These are phyloP conservation scores for Ips typographus DNA, from an alignment of 1,140 invertebrate genomes.

Conservation along the genomic window DNA sequence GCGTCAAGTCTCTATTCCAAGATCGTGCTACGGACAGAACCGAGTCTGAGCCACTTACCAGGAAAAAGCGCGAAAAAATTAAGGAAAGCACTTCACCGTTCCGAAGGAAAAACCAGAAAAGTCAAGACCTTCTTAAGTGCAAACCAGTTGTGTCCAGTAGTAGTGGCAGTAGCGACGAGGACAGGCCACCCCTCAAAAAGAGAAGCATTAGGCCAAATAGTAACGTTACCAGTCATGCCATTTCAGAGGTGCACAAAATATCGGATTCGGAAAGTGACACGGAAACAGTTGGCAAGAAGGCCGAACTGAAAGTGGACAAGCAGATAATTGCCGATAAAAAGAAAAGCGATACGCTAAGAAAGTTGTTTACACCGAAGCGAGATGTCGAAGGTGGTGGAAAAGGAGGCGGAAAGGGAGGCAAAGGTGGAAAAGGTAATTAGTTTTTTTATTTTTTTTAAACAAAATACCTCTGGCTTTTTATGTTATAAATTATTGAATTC, in stretches of 20 bases:
- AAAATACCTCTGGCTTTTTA: too few relatives aligned
- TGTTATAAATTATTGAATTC: too few relatives aligned
- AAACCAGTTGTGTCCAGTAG: conserved; percentile 42
- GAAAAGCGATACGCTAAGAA: conserved; percentile 68
- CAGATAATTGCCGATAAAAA: conserved; percentile 67
- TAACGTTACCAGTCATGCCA: conserved; percentile 3
- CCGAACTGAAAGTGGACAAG: conserved; percentile 54
- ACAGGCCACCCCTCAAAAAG: conserved; percentile 36
- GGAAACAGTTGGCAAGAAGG: conserved; percentile 18
- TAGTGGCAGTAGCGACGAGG: conserved; percentile 53
- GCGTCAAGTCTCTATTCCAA: conserved; percentile 39
- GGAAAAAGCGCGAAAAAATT: conserved; percentile 35
- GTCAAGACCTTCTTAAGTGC: conserved; percentile 39
- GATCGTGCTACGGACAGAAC: conserved; percentile 34
- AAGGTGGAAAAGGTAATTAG: conserved; percentile 55
- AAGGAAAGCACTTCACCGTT: conserved; percentile 47
- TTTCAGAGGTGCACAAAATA: conserved; percentile 25
- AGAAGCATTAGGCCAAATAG: conserved; percentile 12
- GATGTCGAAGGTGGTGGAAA: conserved; percentile 54
- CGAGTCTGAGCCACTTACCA: conserved; percentile 26
- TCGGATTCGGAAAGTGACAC: conserved; percentile 38
- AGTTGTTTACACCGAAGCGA: conserved; percentile 60
- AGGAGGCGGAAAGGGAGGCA: conserved; percentile 58
- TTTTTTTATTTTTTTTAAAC: neutral
- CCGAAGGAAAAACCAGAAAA: conserved; percentile 41